Conservation (phyloP, 1,140 invertebrate species). For the Gonatopus flavifemur region DNA sequence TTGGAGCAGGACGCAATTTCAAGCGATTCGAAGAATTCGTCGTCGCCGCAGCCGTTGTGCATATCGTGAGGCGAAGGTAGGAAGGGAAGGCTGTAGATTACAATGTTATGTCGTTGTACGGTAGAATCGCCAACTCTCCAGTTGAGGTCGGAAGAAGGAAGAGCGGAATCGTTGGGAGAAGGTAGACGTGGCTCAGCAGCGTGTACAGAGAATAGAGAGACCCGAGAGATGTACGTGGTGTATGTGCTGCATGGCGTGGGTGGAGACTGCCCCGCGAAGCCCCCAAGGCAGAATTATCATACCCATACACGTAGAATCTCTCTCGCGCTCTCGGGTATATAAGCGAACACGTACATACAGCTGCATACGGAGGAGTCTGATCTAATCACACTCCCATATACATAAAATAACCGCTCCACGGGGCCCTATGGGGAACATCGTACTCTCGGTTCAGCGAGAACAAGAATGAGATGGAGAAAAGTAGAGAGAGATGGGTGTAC, state of each 20-base stretch:
- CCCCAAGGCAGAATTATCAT: conserved; percentile 58
- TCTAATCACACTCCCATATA: conserved; percentile 60
- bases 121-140: too few relatives aligned
- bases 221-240: conserved; percentile 32
- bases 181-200: neutral
- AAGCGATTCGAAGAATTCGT: too few relatives aligned
- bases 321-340: too few relatives aligned
- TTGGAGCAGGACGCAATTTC: too few relatives aligned
- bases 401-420: conserved; percentile 58
- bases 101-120: too few relatives aligned
- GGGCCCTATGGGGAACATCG: conserved; percentile 50
- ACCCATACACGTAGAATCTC: too few relatives aligned
- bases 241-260: conserved; percentile 52
- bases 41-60: too few relatives aligned
- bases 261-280: conserved; percentile 52
- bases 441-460: conserved; percentile 31
- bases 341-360: too few relatives aligned
- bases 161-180: neutral
- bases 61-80: too few relatives aligned
- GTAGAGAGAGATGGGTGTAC: conserved; percentile 28
- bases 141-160: too few relatives aligned
- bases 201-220: neutral
- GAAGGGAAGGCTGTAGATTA: too few relatives aligned
- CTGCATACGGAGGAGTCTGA: conserved; percentile 38
- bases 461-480: conserved; percentile 20